Base-by-base conservation (phyloP, 2,113 vertebrate species). In the Columba livia region DNA sequence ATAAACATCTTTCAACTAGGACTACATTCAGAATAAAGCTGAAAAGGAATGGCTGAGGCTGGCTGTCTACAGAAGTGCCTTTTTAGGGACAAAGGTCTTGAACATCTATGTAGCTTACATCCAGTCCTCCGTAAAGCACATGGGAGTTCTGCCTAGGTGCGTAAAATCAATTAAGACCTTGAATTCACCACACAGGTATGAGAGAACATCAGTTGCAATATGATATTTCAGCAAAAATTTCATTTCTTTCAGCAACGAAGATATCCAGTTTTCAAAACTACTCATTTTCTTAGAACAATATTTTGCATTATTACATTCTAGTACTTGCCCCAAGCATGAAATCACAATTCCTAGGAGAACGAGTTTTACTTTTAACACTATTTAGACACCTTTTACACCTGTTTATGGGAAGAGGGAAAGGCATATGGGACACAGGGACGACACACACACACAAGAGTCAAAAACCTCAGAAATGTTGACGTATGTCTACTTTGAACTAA, bases 371-470 rank as follows among this genome's bases (percentile, higher is more conserved):
- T 85, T 51, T 50, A 70, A 73, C 11, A 10, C 19, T n/a, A 42
- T 40, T 32, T 92, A 71, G 6, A 0, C 2, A 17, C 14, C 15
- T 86, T 67, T 53, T 31, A 17, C 42, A 44, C 42, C 77, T 9
- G 47, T 40, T 36, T 81, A 42, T 51, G 50, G 38, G 32, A 80
- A 42, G 6, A 1, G 5, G 25, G 32, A 6, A 81, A 57, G n/a
- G 24, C 0, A 2, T 9, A 15, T 1, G 26, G 64, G 28, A 74
- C 44, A 73, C 18, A 80, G 13, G 24, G 32, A 40, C 0, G 2
- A 60, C 31, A 64, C 5, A 61, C 13, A 61, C 13, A 50, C 6
- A 29, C 36, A 24, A 24, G 10, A 38, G 18, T 64, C 10, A 34
- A 20, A 73, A 70, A 31, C 8, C 12, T 65, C 36, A 62, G 57